Percentiles rank a stretch among this genome's conserved stretches.
phyloP scores from a whole-genome alignment of 2,113 vertebrate genomes.

The Corvus moneduloides region DNA sequence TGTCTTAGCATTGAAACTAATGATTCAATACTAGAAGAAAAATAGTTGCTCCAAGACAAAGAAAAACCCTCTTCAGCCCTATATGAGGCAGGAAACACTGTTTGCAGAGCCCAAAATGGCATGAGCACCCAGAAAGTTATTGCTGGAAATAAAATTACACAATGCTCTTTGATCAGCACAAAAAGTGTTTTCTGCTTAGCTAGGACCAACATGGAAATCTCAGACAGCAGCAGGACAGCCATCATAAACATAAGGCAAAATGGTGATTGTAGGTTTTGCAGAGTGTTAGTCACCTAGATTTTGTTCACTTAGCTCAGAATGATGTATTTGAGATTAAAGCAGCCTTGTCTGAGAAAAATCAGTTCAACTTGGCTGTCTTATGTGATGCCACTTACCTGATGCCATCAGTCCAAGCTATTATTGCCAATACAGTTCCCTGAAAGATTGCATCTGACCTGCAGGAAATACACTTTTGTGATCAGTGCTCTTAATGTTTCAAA shows the following conservation, averaged over 20 bases:
- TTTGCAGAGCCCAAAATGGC: not conserved
- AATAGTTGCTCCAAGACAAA: not conserved
- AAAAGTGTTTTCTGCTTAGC: not conserved
- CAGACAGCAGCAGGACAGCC: not conserved
- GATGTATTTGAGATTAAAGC: not conserved
- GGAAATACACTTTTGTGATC: not conserved
- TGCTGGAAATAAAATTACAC: not conserved
- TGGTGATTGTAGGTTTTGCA: not conserved
- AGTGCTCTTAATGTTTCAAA: not conserved
- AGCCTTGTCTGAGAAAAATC: constrained; percentile 4
- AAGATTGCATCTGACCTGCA: not conserved
- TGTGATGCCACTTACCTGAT: accelerated
- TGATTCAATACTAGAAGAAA: not conserved
- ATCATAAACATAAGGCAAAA: not conserved
- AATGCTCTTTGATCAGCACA: not conserved
- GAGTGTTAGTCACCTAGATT: not conserved
- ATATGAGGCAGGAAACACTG: constrained; percentile 9
- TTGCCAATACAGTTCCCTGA: not conserved
- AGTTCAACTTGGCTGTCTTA: not conserved
- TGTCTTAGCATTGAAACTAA: not conserved
- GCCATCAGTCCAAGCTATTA: not conserved
- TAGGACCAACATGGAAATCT: not conserved
- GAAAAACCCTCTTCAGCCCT: not conserved
- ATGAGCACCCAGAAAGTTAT: not conserved
- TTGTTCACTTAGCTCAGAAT: constrained; percentile 19